These are phyloP conservation scores for Sialis lutaria DNA, from an alignment of 2,888 invertebrate genomes.

Conservation along the genomic window DNA sequence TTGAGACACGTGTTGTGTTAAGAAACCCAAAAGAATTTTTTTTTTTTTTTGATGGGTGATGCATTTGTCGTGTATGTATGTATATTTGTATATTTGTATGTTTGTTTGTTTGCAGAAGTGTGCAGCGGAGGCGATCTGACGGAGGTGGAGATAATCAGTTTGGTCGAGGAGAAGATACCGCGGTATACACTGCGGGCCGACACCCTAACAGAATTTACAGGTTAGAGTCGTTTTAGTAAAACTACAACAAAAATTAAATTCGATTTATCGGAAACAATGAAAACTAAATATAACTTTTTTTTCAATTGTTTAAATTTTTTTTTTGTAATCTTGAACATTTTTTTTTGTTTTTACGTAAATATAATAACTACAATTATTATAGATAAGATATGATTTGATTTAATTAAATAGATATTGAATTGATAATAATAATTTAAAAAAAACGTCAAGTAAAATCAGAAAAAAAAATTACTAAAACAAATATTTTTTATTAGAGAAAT, in stretches of 20 bases:
- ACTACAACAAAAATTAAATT: background rate
- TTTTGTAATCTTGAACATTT: background rate
- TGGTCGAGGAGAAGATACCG: conserved; percentile 89
- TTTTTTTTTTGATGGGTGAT: background rate
- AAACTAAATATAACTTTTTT: background rate
- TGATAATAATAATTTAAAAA: background rate
- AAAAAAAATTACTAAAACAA: too few relatives aligned
- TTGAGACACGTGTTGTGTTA: too few relatives aligned
- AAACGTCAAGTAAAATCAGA: background rate
- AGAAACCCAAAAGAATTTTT: background rate
- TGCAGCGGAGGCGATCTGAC: conserved; percentile 84
- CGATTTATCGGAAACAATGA: background rate
- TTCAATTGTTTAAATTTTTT: background rate
- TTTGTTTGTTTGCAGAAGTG: conserved; percentile 49
- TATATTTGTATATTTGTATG: conserved; percentile 6
- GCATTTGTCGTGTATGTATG: background rate
- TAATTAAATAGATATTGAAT: background rate
- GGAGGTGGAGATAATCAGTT: conserved; percentile 90
- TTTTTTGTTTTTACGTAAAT: background rate
- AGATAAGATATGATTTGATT: background rate
- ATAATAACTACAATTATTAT: background rate
- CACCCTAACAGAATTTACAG: conserved; percentile 81
- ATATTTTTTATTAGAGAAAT: background rate
- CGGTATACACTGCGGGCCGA: conserved; percentile 87
- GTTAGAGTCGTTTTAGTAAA: conserved; percentile 30